Conservation (phyloP, 2,888 invertebrate species). For the Boloria selene region DNA sequence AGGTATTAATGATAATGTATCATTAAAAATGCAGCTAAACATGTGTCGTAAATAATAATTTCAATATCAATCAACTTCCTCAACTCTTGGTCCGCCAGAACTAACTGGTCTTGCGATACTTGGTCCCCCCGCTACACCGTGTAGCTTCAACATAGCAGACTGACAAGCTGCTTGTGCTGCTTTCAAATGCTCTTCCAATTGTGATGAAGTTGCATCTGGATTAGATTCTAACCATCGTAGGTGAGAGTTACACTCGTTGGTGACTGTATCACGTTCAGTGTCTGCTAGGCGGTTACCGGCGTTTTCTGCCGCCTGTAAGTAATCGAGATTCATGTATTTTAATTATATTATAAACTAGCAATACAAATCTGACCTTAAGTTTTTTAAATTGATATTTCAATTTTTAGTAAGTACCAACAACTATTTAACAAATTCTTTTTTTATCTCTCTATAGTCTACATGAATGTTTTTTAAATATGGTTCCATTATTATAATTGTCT, state of each 20-base stretch:
- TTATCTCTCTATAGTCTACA: too few species aligned
- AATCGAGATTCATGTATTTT: neutral
- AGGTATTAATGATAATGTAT: too few species aligned
- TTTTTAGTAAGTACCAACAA: too few species aligned
- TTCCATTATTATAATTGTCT: slow-evolving; percentile 28
- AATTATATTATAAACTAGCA: too few species aligned
- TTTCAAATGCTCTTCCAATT: slow-evolving; percentile 89
- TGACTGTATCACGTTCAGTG: slow-evolving; percentile 86
- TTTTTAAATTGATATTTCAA: too few species aligned
- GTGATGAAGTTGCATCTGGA: slow-evolving; percentile 88
- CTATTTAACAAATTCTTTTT: too few species aligned
- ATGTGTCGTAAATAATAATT: neutral
- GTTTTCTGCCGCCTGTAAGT: slow-evolving; percentile 83
- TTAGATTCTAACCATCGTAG: slow-evolving; percentile 92
- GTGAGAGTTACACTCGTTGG: slow-evolving; percentile 86
- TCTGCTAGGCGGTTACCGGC: slow-evolving; percentile 86
- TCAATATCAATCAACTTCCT: slow-evolving; percentile 41
- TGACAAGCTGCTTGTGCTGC: slow-evolving; percentile 88
- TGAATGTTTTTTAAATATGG: neutral
- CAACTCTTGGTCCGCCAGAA: slow-evolving; percentile 83
- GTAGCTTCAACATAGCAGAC: slow-evolving; percentile 92
- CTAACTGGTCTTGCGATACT: slow-evolving; percentile 57
- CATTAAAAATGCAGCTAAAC: too few species aligned
- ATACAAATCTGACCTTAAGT: too few species aligned
- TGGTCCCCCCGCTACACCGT: slow-evolving; percentile 78